phyloP scores from a whole-genome alignment of 2,797 vertebrate species.

The Mormyrus proboscirostris region DNA sequence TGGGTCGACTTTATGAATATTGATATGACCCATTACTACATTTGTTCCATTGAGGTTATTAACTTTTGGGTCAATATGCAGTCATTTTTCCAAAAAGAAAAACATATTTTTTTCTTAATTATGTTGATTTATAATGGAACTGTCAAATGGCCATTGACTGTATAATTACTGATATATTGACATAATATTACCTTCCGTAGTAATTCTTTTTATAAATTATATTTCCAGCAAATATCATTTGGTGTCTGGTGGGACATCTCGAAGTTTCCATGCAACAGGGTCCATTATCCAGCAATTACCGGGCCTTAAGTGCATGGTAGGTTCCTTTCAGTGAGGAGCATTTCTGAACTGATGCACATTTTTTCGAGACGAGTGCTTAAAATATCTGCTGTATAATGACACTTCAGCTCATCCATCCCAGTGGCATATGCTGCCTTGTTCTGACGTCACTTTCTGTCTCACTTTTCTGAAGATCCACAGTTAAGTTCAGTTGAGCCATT shows the following conservation, averaged over 20 bases:
- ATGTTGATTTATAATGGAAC: background rate
- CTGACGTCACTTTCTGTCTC: background rate
- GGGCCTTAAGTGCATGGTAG: background rate
- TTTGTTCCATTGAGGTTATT: background rate
- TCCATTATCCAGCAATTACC: background rate
- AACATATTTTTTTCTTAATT: background rate
- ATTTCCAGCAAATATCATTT: background rate
- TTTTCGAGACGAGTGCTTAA: background rate
- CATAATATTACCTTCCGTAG: background rate
- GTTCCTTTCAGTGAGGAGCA: background rate
- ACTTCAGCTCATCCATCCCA: background rate
- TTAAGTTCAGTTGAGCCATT: background rate
- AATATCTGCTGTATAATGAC: background rate
- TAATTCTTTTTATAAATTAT: conserved; percentile 11
- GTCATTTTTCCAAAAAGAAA: background rate
- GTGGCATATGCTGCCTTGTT: background rate
- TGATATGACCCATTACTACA: background rate
- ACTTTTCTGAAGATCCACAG: background rate
- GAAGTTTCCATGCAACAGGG: background rate
- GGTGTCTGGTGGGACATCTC: background rate
- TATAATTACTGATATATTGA: conserved; percentile 14
- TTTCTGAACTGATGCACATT: background rate
- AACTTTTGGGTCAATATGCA: background rate
- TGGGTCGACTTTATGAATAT: background rate
- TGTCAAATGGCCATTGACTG: background rate